Base-by-base conservation (phyloP, 2,888 invertebrate species). In the Camptogramma bilineatum region DNA sequence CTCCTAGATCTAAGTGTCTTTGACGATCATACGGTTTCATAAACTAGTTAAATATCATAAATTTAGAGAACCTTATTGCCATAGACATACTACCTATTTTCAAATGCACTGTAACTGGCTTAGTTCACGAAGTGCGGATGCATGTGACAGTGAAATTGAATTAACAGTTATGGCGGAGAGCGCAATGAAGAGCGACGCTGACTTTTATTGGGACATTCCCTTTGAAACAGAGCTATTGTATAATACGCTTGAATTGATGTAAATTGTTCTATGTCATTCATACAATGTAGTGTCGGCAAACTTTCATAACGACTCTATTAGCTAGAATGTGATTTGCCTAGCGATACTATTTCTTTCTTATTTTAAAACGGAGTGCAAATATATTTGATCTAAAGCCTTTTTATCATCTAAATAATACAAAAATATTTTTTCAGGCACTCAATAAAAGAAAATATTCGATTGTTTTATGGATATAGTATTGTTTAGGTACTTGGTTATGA, bases 111-210 rank as follows among this genome's bases (percentile, higher is more conserved):
- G 48, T 62, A 46, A 28, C 58, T 62, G 51, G 39, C 61, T 53
- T 46, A 8, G 17, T 21, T 55, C 48, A 46, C 52, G 62, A 39
- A 63, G 57, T 63, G 66, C 56, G 61, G 68, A 71, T 81, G 83
- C 79, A 80, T 80, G 81, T 78, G 79, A 83, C 78, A 79, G 78
- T 81, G 75, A 81, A 87, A 86, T 86, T 73, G 76, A 82, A 85
- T 84, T 85, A 82, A 78, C 79, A 77, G 77, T 77, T 75, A 67
- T 62, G 68, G 64, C 73, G 69, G 68, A 72, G 69, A 73, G 70
- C 72, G 53, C 78, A 79, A 83, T 85, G 80, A 84, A 78, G 78
- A 83, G 77, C 69, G 82, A 80, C 79, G 66, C 69, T 69, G 72
- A 82, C 79, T 81, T 84, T 80, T 78, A 82, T 80, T 74, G 69